Conservation (phyloP, 1,140 invertebrate species). For the Drosophila virilis region DNA sequence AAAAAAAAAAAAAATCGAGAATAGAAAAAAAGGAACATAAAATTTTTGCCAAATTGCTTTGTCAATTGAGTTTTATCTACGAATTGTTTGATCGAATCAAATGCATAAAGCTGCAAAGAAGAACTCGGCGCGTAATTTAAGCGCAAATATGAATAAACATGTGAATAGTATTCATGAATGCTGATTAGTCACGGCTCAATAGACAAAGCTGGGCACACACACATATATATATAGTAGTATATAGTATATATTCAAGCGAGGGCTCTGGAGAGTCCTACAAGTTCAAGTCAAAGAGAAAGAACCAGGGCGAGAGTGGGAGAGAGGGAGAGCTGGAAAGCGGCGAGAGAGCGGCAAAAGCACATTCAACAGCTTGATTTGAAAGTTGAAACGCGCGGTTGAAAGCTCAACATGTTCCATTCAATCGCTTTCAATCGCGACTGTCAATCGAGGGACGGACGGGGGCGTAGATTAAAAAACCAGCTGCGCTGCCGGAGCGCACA, state of each 20-base stretch:
- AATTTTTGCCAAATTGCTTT: constrained; percentile 10
- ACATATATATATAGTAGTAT: not conserved
- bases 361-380: constrained; percentile 65
- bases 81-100: not conserved
- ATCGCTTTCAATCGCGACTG: constrained; percentile 55
- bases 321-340: not conserved
- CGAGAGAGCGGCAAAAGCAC: constrained; percentile 4
- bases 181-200: constrained; percentile 36
- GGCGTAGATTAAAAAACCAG: constrained; percentile 41
- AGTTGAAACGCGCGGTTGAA: constrained; percentile 43
- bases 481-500: constrained; percentile 51
- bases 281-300: constrained; percentile 48
- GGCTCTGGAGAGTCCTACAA: constrained; percentile 12
- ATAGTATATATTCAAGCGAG: not conserved
- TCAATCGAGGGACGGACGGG: too few relatives aligned
- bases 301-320: not conserved
- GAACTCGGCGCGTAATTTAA: not conserved
- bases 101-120: not conserved
- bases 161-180: not conserved
- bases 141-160: not conserved
- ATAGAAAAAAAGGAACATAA: constrained; percentile 3
- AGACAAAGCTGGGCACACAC: not conserved
- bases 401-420: constrained; percentile 28
- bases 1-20: too few relatives aligned
- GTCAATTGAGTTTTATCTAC: constrained; percentile 7